Conservation (phyloP, 2,888 invertebrate species). For the Steinernema scapterisci region DNA sequence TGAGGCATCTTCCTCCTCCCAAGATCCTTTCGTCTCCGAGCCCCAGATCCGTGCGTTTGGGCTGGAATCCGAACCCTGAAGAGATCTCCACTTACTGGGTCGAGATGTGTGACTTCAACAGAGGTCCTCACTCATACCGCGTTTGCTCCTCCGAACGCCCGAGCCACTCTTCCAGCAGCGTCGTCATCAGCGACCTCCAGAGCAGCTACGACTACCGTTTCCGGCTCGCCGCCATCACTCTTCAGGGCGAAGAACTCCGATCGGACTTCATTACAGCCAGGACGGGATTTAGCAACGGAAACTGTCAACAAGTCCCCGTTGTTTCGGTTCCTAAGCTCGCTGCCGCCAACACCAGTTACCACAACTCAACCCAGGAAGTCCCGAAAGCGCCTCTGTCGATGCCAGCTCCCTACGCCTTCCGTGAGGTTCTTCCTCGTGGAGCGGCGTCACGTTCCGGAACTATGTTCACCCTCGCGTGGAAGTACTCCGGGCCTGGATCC, state of each 20-base stretch:
- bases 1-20: conserved; percentile 37
- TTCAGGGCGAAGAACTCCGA: conserved; percentile 37
- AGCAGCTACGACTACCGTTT: conserved; percentile 56
- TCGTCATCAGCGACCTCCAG: conserved; percentile 33
- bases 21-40: conserved; percentile 38
- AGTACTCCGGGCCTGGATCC: conserved; percentile 37
- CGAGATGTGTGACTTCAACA: conserved; percentile 41
- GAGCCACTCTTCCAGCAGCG: conserved; percentile 1
- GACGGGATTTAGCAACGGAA: conserved; percentile 2
- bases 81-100: conserved; percentile 40
- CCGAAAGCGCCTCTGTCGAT: conserved; percentile 1
- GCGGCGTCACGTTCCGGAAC: background rate
- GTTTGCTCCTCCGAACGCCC: conserved; percentile 24
- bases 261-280: conserved; percentile 41
- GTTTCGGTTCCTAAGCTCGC: background rate
- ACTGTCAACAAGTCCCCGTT: background rate
- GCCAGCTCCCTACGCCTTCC: conserved; percentile 5
- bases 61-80: conserved; percentile 35
- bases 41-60: conserved; percentile 34
- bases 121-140: background rate
- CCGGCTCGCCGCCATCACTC: conserved; percentile 46
- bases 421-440: background rate
- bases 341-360: background rate
- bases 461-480: conserved; percentile 36
- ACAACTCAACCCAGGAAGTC: background rate